phyloP scores from a whole-genome alignment of 2,888 invertebrate species.

The Petrolisthes cinctipes region DNA sequence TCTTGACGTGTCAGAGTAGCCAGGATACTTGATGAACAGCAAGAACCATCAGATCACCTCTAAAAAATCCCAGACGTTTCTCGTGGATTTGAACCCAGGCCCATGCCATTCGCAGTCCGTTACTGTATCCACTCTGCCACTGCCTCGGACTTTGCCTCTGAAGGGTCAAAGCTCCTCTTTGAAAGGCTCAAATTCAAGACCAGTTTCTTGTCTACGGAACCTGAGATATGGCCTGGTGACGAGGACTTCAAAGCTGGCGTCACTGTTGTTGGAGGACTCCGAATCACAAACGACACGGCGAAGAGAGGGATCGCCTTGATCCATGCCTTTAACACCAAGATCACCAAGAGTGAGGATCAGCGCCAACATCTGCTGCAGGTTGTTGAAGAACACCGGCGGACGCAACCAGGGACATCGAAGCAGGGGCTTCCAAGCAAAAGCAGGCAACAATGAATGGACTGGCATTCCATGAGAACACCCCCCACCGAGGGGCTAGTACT shows the following conservation, averaged over 20 bases:
- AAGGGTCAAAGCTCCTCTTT: not conserved
- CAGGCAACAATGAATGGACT: not conserved
- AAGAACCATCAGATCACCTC: too few species aligned
- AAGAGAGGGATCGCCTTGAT: not conserved
- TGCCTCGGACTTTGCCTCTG: conserved; percentile 1
- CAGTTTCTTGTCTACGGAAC: too few species aligned
- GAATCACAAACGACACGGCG: not conserved
- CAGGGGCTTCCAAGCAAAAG: not conserved
- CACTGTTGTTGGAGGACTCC: not conserved
- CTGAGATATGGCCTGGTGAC: not conserved
- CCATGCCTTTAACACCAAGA: not conserved
- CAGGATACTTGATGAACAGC: too few species aligned
- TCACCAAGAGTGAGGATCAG: not conserved
- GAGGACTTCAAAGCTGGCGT: not conserved
- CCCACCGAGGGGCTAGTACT: not conserved
- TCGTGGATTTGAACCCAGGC: too few species aligned
- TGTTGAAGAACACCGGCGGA: too few species aligned
- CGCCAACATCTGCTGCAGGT: not conserved
- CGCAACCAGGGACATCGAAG: not conserved
- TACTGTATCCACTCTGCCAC: too few species aligned
- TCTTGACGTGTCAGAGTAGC: too few species aligned
- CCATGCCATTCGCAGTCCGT: too few species aligned
- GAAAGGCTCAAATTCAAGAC: not conserved
- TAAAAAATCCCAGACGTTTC: too few species aligned
- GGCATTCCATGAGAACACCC: not conserved